Conservation (phyloP, 2,888 invertebrate genomes). For the Ornithoptera alexandrae region DNA sequence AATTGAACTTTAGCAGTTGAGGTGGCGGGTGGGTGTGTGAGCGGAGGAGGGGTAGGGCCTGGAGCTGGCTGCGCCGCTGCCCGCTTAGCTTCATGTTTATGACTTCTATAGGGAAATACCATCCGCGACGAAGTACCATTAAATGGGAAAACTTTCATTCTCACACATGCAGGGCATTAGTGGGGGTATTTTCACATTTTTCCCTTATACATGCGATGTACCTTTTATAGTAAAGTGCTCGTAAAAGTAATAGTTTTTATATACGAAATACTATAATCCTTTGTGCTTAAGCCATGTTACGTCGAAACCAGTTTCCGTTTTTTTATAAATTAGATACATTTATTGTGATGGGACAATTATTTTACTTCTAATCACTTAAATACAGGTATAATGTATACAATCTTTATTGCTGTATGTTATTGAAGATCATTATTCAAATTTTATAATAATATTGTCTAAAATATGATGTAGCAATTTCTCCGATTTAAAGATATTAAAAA, state of each 20-base stretch:
- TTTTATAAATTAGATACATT: no score
- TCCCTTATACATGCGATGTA: slow-evolving; percentile 60
- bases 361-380: no score
- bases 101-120: slow-evolving; percentile 78
- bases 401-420: no score
- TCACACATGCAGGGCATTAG: slow-evolving; percentile 63
- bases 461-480: no score
- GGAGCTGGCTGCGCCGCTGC: slow-evolving; percentile 36
- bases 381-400: no score
- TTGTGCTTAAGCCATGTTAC: no score
- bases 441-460: no score
- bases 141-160: slow-evolving; percentile 76
- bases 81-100: slow-evolving; percentile 69
- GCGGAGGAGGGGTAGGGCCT: slow-evolving; percentile 33
- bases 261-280: slow-evolving; percentile 64
- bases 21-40: slow-evolving; percentile 35
- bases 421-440: no score
- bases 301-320: no score
- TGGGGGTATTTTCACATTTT: slow-evolving; percentile 71
- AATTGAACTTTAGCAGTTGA: slow-evolving; percentile 54
- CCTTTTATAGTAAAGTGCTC: slow-evolving; percentile 76
- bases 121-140: slow-evolving; percentile 56
- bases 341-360: no score
- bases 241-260: slow-evolving; percentile 69
- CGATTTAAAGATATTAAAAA: no score